Conservation (phyloP, 35 echinoderm and acorn worm species). For the Holothuria glaberrima region DNA sequence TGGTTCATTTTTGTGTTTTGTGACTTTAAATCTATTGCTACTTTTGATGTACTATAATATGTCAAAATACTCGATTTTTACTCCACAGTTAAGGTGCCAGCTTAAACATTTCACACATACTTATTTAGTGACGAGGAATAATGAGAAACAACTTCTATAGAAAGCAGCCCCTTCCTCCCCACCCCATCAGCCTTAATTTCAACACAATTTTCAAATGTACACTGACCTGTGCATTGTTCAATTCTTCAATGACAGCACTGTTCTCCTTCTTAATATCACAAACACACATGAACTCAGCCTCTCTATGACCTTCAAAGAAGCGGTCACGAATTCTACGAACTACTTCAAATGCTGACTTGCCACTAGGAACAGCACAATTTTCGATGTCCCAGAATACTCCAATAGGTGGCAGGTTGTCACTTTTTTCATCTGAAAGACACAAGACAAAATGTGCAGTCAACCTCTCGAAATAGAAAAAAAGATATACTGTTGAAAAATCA, state of each 20-base stretch:
- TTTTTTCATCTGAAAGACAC: conserved; percentile 39
- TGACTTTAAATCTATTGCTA: too few species aligned
- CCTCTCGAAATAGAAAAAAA: too few species aligned
- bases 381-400: conserved; percentile 99
- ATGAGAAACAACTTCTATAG: too few species aligned
- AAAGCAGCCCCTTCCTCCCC: too few species aligned
- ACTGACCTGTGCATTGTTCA: conserved; percentile 97
- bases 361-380: conserved; percentile 88
- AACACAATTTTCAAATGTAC: not conserved
- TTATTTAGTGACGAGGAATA: too few species aligned
- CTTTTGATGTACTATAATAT: too few species aligned
- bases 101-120: too few species aligned
- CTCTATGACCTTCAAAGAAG: conserved; percentile 87
- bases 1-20: too few species aligned
- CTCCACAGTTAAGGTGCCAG: too few species aligned
- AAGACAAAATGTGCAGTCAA: not conserved
- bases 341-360: conserved; percentile 86
- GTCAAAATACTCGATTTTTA: too few species aligned
- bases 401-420: conserved; percentile 73
- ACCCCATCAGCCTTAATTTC: not conserved
- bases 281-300: conserved; percentile 98
- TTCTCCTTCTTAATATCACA: conserved; percentile 98
- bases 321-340: conserved; percentile 86
- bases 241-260: conserved; percentile 75
- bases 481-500: not conserved